Evolutionary conservation across 2,113 vertebrate species (phyloP).

Genomic region (Bubo scandiacus): DNA sequence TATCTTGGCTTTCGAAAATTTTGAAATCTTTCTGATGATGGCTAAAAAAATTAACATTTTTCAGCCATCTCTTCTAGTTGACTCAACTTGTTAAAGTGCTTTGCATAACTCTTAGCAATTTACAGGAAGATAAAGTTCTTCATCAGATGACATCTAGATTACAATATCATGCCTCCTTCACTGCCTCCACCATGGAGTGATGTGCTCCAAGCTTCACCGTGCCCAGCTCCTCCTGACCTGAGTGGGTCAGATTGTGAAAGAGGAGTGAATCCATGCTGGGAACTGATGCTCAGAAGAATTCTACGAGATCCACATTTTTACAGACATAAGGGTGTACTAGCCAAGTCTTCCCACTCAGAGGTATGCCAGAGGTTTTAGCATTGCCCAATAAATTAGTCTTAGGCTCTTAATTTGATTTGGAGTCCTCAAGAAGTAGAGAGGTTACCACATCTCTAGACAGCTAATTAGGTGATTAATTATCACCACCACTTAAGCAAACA

Average conservation of each 20-base stretch:
- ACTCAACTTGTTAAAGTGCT: not conserved
- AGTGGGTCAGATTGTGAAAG: not conserved
- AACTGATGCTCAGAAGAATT: not conserved
- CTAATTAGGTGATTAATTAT: not conserved
- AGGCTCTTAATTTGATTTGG: not conserved
- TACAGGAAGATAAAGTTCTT: not conserved
- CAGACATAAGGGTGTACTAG: not conserved
- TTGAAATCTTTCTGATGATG: not conserved
- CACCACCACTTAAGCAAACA: not conserved
- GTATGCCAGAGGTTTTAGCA: not conserved
- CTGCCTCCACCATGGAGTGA: fast-evolving
- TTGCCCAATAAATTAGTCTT: not conserved
- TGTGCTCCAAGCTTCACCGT: fast-evolving
- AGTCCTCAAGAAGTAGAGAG: not conserved
- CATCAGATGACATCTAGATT: not conserved
- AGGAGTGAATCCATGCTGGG: not conserved
- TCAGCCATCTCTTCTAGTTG: not conserved
- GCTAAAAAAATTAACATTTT: not conserved
- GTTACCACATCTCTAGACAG: not conserved
- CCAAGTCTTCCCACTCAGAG: not conserved
- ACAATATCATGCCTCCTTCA: not conserved
- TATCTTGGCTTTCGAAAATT: not conserved
- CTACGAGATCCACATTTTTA: not conserved
- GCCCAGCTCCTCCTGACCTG: not conserved
- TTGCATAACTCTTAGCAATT: not conserved